Conservation (phyloP, 92 coral and sea anemone genomes). For the Paramuricea clavata region DNA sequence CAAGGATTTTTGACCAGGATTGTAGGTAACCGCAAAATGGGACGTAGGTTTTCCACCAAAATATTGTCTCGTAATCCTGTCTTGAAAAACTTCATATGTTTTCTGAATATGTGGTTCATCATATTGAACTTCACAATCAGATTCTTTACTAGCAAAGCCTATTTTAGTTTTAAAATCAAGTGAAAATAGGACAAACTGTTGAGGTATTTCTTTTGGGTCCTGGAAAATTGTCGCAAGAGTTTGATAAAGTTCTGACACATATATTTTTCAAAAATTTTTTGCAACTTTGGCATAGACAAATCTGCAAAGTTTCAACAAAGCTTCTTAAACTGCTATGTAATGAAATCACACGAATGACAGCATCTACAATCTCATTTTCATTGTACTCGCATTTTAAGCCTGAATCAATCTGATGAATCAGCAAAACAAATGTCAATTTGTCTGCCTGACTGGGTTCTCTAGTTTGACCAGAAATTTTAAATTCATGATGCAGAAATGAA, state of each 20-base stretch:
- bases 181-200: not conserved
- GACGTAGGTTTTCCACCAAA: constrained; percentile 30
- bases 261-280: not conserved
- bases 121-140: too few relatives aligned
- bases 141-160: too few relatives aligned
- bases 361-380: too few relatives aligned
- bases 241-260: not conserved
- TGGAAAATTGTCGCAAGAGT: too few relatives aligned
- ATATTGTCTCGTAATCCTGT: constrained; percentile 30
- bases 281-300: not conserved
- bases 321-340: too few relatives aligned
- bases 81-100: constrained; percentile 1
- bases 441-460: constrained; percentile 3
- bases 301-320: not conserved
- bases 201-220: too few relatives aligned
- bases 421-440: too few relatives aligned
- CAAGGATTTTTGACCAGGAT: too few relatives aligned
- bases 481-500: not conserved
- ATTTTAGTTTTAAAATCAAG: not conserved
- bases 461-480: constrained; percentile 15
- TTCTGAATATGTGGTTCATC: constrained; percentile 37
- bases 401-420: too few relatives aligned
- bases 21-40: not conserved
- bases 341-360: too few relatives aligned
- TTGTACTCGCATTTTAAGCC: not conserved